phyloP scores from a whole-genome alignment of 2,888 invertebrate genomes.

The Eupithecia subumbrata region DNA sequence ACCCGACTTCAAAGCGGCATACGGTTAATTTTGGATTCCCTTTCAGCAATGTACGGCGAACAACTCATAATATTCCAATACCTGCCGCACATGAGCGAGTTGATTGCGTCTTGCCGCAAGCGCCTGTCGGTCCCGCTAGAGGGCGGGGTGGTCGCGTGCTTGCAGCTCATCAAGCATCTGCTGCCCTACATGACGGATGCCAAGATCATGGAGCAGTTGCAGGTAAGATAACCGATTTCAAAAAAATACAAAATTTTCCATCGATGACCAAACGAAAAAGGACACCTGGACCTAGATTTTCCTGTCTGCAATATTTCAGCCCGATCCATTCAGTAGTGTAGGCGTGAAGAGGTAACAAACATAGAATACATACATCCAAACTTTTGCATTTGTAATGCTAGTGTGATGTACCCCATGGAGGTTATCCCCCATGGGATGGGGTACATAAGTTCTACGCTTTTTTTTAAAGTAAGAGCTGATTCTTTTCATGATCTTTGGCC shows the following conservation, averaged over 20 bases:
- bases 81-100: slow-evolving; percentile 93
- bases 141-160: slow-evolving; percentile 93
- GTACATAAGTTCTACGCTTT: too few relatives aligned
- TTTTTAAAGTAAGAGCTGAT: too few relatives aligned
- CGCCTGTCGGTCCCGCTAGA: slow-evolving; percentile 93
- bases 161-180: slow-evolving; percentile 91
- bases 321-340: too few relatives aligned
- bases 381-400: too few relatives aligned
- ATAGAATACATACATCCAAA: too few relatives aligned
- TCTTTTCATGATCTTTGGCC: too few relatives aligned
- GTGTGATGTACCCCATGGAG: too few relatives aligned
- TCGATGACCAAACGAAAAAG: neutral
- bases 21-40: neutral
- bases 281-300: too few relatives aligned
- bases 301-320: too few relatives aligned
- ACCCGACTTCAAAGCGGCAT: neutral
- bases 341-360: too few relatives aligned
- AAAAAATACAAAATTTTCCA: neutral
- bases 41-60: slow-evolving; percentile 92
- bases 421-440: too few relatives aligned
- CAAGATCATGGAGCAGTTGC: slow-evolving; percentile 93
- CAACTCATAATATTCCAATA: slow-evolving; percentile 95
- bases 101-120: slow-evolving; percentile 91
- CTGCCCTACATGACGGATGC: slow-evolving; percentile 92
- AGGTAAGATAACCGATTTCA: slow-evolving; percentile 77